Base-by-base conservation (phyloP, 92 coral and sea anemone species). In the Hydrozoanthus gracilis region DNA sequence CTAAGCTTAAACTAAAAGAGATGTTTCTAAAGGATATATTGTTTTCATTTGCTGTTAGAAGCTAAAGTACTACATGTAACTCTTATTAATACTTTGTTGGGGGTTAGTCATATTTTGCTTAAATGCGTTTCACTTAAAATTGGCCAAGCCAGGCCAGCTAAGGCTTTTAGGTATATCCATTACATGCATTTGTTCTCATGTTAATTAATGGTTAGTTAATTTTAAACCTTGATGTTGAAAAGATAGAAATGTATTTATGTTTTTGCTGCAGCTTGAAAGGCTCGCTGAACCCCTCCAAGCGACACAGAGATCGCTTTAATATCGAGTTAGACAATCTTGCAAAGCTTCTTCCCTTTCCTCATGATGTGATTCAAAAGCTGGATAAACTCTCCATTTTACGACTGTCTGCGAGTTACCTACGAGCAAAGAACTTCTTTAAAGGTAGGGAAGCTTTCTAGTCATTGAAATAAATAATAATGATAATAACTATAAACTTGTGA, bases 341-440 rank as follows among this genome's bases (percentile, higher is more conserved):
- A 18, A 96, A 95, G 52, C 88, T 96, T 12, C 92, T 96, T 12
- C 99, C 99, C 4, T 96, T 96, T 69, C 97, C 99, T 1, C 98
- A 95, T 51, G 99, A 96, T 84, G 99, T 96, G 71, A 96, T 96
- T 73, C 94, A 93, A 44, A 96, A 96, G 79, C 93, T 96, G 15
- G 99, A 96, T 88, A 96, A 96, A 78, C 90, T 96, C 44, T 96
- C 99, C 8, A 95, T 96, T 51, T 71, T 96, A 49, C 91, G 99
- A 58, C 86, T 96, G 51, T 95, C 98, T 58, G 99, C 99, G 5
- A 96, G 99, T 76, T 96, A 95, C 76, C 90, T 96, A 3, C 89
- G 99, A 71, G 98, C 99, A 49, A 96, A 96, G 87, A 96, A 95
- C 82, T 96, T 96, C 89, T 96, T 96, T 82, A 96, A 96, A 95